Evolutionary conservation across 1,140 invertebrate genomes (phyloP).

Genomic region (Lysiphlebus fabarum): DNA sequence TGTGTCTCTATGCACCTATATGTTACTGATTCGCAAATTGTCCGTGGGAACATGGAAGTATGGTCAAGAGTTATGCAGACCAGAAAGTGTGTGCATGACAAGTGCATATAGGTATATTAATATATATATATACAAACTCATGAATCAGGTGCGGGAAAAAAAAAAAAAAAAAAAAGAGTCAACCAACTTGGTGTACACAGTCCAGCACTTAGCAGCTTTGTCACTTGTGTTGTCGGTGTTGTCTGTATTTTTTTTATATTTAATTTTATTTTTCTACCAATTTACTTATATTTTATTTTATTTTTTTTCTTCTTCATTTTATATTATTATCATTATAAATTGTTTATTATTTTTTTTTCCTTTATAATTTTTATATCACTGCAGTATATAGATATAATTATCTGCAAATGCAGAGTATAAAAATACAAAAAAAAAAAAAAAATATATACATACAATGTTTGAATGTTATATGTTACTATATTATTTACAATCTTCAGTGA

Average conservation of each 20-base stretch:
- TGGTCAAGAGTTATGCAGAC: conserved; percentile 5
- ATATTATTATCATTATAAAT: no score
- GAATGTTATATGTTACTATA: no score
- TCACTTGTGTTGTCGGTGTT: conserved; percentile 21
- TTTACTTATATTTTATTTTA: no score
- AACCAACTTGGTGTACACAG: conserved; percentile 25
- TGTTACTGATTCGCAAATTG: conserved; percentile 33
- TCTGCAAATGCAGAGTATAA: no score
- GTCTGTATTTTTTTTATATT: conserved; percentile 20
- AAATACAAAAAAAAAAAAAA: no score
- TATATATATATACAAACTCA: no score
- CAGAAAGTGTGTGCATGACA: conserved; percentile 18
- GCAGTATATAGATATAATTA: no score
- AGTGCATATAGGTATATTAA: conserved; percentile 11
- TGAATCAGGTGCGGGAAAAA: conserved; percentile 23
- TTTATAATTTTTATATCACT: no score
- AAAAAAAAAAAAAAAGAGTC: no score
- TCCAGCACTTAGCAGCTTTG: conserved; percentile 32
- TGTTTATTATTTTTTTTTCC: no score
- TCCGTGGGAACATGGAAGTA: conserved; percentile 41
- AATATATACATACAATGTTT: no score
- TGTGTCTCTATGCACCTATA: conserved; percentile 34
- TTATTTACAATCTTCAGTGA: neutral
- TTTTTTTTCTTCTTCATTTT: no score
- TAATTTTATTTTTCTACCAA: neutral